Evolutionary conservation across 1,140 invertebrate species (phyloP).

Genomic region (Ephestia elutella): DNA sequence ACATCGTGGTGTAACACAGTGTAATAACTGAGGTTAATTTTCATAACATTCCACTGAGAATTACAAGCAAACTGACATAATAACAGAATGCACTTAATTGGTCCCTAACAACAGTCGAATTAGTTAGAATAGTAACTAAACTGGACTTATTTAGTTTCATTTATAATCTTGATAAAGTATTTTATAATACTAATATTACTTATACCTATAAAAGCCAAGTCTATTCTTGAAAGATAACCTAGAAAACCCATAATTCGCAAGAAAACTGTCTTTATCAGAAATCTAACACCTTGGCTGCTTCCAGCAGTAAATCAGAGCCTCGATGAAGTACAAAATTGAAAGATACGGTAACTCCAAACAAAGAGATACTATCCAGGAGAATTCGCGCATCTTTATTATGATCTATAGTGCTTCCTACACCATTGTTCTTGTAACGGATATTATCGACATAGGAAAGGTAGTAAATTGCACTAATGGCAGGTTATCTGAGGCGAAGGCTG

Average conservation of each 20-base stretch:
- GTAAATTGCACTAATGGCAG: not conserved
- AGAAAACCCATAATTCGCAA: not conserved
- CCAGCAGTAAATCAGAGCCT: not conserved
- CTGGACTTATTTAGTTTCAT: too few species aligned
- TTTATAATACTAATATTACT: too few species aligned
- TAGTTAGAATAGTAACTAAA: too few species aligned
- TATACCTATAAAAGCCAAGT: too few species aligned
- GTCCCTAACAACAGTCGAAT: too few species aligned
- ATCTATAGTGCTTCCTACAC: conserved; percentile 1
- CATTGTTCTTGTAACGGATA: not conserved
- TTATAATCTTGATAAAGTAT: too few species aligned
- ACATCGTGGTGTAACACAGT: too few species aligned
- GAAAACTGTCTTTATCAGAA: not conserved
- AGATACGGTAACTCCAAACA: not conserved
- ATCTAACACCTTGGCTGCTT: not conserved
- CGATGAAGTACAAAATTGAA: conserved; percentile 1
- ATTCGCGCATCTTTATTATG: not conserved
- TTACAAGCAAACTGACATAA: too few species aligned
- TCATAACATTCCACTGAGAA: too few species aligned
- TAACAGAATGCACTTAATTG: too few species aligned
- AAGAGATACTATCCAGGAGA: not conserved
- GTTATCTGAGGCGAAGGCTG: not conserved
- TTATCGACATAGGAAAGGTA: not conserved
- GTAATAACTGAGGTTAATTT: too few species aligned
- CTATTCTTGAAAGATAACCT: not conserved